These are phyloP conservation scores for Caenorhabditis sp. DNA, from an alignment of 2,888 invertebrate genomes.

Conservation along the genomic window DNA sequence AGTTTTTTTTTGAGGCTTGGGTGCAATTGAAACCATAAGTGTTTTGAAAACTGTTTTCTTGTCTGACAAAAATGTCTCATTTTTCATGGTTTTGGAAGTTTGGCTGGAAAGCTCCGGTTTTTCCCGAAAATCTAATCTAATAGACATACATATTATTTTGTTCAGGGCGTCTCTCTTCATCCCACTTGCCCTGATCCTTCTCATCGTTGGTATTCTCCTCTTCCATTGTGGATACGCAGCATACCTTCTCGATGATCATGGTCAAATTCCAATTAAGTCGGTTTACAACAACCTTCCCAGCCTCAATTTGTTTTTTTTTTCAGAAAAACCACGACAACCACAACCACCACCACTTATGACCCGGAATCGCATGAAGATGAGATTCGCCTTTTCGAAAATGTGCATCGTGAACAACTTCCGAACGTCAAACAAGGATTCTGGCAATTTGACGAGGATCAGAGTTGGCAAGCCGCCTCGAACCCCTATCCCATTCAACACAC, in stretches of 20 bases:
- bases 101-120: not conserved
- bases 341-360: constrained; percentile 46
- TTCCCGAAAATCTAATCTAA: too few species aligned
- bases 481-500: constrained; percentile 69
- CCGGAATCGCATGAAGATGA: constrained; percentile 60
- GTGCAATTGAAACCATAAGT: too few species aligned
- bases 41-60: too few species aligned
- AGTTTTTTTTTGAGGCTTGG: too few species aligned
- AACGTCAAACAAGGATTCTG: constrained; percentile 63
- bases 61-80: too few species aligned
- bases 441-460: constrained; percentile 69
- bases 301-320: not conserved
- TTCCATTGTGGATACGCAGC: constrained; percentile 71
- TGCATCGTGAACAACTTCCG: constrained; percentile 39
- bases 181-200: constrained; percentile 67
- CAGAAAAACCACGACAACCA: constrained; percentile 53
- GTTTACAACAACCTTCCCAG: not conserved
- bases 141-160: not conserved
- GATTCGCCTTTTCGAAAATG: constrained; percentile 50
- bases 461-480: constrained; percentile 70
- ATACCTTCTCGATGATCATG: constrained; percentile 67
- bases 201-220: constrained; percentile 68
- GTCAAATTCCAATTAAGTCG: constrained; percentile 61
- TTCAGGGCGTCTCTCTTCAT: constrained; percentile 63
- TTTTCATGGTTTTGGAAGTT: not conserved